These are phyloP conservation scores for Macropis europaea DNA, from an alignment of 2,888 invertebrate genomes.

Conservation along the genomic window DNA sequence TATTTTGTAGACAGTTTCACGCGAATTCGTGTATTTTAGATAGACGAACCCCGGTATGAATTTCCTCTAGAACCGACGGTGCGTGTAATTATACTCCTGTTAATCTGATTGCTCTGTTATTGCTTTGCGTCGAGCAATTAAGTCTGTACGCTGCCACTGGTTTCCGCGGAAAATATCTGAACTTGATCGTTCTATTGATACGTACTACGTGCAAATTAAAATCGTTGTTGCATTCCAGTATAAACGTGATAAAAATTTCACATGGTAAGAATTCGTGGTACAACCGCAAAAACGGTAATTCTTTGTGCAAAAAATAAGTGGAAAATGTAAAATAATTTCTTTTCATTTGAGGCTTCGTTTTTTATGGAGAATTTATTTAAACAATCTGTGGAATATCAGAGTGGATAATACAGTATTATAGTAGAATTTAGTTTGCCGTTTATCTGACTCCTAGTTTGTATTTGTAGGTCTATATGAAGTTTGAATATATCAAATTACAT, in stretches of 20 bases:
- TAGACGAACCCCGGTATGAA: background rate
- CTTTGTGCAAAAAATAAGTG: no score
- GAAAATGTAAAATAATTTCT: no score
- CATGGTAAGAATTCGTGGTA: no score
- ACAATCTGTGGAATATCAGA: no score
- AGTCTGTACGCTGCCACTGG: background rate
- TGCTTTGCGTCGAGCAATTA: slow-evolving; percentile 20
- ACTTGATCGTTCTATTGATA: background rate
- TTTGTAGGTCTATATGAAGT: no score
- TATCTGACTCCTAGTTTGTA: no score
- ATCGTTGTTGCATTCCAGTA: background rate
- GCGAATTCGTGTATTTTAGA: background rate
- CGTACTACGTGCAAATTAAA: background rate
- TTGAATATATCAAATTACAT: no score
- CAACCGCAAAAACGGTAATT: no score
- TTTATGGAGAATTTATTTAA: no score
- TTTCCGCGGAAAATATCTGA: background rate
- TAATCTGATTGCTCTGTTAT: slow-evolving; percentile 38
- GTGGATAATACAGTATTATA: no score
- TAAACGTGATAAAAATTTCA: background rate
- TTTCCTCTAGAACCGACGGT: background rate
- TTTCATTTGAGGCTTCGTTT: no score
- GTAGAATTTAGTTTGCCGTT: no score
- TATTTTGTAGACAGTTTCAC: background rate
- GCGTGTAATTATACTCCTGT: slow-evolving; percentile 33